Evolutionary conservation across 2,113 vertebrate species (phyloP).

Genomic region (Colaptes auratus): DNA sequence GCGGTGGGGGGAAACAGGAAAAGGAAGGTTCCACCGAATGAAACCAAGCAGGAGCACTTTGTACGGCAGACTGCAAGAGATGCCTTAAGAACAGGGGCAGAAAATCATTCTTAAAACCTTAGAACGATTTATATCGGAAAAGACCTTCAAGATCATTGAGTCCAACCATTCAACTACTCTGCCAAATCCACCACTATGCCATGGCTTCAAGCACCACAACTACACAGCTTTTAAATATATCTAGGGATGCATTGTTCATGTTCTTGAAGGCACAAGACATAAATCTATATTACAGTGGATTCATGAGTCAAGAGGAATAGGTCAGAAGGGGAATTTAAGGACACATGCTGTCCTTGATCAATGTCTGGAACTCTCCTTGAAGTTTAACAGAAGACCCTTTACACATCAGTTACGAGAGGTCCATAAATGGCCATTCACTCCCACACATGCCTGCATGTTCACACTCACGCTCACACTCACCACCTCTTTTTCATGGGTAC

Average conservation of each 20-base stretch:
- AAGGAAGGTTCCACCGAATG: background rate
- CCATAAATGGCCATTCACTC: background rate
- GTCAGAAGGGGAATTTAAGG: background rate
- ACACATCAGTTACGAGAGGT: background rate
- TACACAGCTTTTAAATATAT: too few relatives aligned
- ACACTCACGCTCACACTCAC: background rate
- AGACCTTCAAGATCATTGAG: too few relatives aligned
- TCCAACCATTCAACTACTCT: too few relatives aligned
- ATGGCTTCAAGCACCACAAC: too few relatives aligned
- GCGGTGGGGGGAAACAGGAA: background rate
- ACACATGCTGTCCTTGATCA: background rate
- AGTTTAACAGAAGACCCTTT: background rate
- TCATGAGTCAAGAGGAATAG: background rate
- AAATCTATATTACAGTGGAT: background rate
- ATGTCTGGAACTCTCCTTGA: background rate
- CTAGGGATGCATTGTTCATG: too few relatives aligned
- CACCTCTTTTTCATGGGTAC: background rate
- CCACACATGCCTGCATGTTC: fast-evolving
- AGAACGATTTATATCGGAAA: too few relatives aligned
- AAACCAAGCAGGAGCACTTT: background rate
- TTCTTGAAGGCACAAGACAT: background rate
- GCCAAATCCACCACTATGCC: too few relatives aligned
- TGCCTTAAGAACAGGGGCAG: background rate
- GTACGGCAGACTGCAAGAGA: background rate
- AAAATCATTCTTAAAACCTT: background rate